Percentiles rank a stretch among this genome's conserved stretches.
Conservation (phyloP, 2,113 vertebrate genomes). For the Corythoichthys haematopterus region DNA sequence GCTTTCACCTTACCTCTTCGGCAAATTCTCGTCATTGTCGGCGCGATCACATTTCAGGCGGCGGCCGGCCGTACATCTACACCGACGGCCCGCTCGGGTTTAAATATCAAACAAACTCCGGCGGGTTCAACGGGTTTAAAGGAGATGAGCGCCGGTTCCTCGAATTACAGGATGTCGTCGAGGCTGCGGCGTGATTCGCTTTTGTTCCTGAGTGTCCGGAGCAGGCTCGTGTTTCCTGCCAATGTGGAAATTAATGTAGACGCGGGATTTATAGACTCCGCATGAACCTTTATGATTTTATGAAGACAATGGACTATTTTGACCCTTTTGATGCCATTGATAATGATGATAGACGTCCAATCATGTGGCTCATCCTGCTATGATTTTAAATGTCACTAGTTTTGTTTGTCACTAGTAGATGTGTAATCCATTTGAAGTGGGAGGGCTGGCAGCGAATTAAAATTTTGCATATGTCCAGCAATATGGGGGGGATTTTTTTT, state of each 20-base stretch:
- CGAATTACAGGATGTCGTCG: conserved; percentile 25
- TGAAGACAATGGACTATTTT: too few species aligned
- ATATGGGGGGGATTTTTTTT: too few species aligned
- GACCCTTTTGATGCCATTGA: too few species aligned
- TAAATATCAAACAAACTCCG: conserved; percentile 35
- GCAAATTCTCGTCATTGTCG: neutral
- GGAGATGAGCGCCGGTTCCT: conserved; percentile 20
- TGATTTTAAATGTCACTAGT: too few species aligned
- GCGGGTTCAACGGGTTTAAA: conserved; percentile 16
- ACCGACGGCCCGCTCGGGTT: neutral
- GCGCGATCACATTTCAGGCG: conserved; percentile 7
- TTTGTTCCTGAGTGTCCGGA: conserved; percentile 21
- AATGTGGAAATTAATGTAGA: neutral
- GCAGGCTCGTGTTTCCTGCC: conserved; percentile 2
- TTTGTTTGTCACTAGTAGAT: too few species aligned
- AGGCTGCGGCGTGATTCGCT: conserved; percentile 9
- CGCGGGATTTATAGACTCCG: neutral
- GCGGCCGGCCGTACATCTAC: conserved; percentile 1
- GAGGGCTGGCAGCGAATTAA: too few species aligned
- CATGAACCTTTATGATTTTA: too few species aligned
- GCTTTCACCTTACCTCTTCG: conserved; percentile 3
- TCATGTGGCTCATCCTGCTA: too few species aligned
- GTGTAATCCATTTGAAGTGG: too few species aligned
- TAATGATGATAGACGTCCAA: too few species aligned
- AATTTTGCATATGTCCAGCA: too few species aligned